phyloP scores from a whole-genome alignment of 2,113 vertebrate species.

The Parus major region DNA sequence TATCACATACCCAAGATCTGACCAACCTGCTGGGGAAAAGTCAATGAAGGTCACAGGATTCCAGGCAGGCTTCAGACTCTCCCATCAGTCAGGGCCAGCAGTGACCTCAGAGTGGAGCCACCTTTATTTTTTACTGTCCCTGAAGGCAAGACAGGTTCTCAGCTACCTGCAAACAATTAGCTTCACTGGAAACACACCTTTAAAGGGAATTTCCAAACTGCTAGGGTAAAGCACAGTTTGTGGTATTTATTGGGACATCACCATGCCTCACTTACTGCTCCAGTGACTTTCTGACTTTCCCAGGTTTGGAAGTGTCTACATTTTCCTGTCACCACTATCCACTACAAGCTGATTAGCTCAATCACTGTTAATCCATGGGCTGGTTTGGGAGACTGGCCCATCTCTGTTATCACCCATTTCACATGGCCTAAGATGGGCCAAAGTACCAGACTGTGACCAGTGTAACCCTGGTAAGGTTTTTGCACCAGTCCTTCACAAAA shows the following conservation, averaged over 20 bases:
- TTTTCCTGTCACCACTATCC: not conserved
- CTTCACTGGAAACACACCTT: not conserved
- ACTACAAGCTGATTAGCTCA: accelerated
- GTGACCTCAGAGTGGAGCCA: not conserved
- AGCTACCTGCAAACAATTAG: not conserved
- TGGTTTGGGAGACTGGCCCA: not conserved
- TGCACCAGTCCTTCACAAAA: not conserved
- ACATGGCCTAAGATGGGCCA: not conserved
- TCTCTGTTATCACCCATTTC: not conserved
- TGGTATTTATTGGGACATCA: not conserved
- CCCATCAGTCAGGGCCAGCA: not conserved
- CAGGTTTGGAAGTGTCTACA: not conserved
- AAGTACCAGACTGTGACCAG: not conserved
- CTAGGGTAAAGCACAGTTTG: not conserved
- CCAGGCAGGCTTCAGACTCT: not conserved
- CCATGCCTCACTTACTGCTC: not conserved
- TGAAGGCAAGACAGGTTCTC: not conserved
- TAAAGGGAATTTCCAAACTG: not conserved
- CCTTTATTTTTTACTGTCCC: not conserved
- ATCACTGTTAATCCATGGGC: not conserved
- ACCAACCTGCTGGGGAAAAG: not conserved
- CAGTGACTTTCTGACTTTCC: not conserved
- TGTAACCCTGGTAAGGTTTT: not conserved
- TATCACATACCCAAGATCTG: not conserved
- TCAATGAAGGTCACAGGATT: not conserved